A percentile compares a stretch with the other conserved stretches of the same genome.
These are phyloP conservation scores for Sinhomidia bicolor DNA, from an alignment of 2,888 invertebrate species.

Conservation along the genomic window DNA sequence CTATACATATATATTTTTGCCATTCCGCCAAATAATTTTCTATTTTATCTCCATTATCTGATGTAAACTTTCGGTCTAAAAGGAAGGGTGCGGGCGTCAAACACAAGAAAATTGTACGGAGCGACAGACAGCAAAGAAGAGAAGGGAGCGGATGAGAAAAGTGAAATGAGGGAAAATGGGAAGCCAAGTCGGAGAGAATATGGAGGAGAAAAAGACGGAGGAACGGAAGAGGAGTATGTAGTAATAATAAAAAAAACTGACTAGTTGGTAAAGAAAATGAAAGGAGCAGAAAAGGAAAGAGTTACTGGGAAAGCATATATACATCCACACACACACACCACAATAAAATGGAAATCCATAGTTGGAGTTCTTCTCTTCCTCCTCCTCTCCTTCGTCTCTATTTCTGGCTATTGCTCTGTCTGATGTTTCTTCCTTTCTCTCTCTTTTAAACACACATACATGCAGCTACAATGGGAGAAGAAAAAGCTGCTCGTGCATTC, in stretches of 20 bases:
- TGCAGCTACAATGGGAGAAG: neutral
- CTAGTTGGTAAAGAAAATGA: slow-evolving; percentile 54
- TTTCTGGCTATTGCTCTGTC: slow-evolving; percentile 27
- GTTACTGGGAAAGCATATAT: too few relatives aligned
- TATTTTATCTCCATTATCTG: neutral
- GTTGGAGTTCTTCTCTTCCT: slow-evolving; percentile 53
- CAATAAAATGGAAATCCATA: slow-evolving; percentile 63
- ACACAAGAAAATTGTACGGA: neutral
- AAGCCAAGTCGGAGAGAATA: slow-evolving; percentile 58
- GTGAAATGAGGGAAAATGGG: slow-evolving; percentile 57
- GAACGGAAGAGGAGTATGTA: slow-evolving; percentile 61
- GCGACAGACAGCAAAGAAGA: slow-evolving; percentile 51
- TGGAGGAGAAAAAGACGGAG: slow-evolving; percentile 62
- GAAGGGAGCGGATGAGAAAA: slow-evolving; percentile 65
- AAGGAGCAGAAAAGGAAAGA: slow-evolving; percentile 32
- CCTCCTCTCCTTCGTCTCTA: slow-evolving; percentile 15
- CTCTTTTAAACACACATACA: slow-evolving; percentile 5
- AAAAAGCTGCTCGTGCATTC: slow-evolving; percentile 31
- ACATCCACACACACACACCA: neutral
- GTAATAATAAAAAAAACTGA: neutral
- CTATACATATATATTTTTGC: too few relatives aligned
- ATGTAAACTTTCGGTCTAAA: neutral
- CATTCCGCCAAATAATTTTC: too few relatives aligned
- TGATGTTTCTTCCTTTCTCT: slow-evolving; percentile 35
- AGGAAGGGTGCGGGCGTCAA: slow-evolving; percentile 46